Evolutionary conservation across 2,797 vertebrate genomes (phyloP).

Genomic region (Acrocephalus scirpaceus): DNA sequence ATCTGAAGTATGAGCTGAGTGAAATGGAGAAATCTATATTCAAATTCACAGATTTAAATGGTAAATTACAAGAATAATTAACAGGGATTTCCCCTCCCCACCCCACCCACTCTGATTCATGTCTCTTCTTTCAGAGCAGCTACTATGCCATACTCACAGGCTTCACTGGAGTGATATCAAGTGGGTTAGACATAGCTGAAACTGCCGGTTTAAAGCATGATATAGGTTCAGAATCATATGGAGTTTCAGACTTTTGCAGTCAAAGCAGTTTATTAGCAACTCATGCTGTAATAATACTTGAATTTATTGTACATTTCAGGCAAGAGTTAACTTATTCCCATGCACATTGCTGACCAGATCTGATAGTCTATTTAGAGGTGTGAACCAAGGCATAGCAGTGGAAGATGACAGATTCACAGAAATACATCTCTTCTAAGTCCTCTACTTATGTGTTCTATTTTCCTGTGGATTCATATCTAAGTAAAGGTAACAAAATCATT

Average conservation of each 20-base stretch:
- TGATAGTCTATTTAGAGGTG: neutral
- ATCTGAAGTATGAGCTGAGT: neutral
- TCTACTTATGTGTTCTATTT: neutral
- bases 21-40: neutral
- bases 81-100: rapidly evolving
- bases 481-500: neutral
- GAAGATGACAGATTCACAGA: neutral
- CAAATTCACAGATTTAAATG: neutral
- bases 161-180: neutral
- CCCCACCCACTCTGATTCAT: rapidly evolving
- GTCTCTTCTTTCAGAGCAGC: neutral
- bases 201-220: neutral
- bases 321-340: neutral
- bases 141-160: neutral
- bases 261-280: neutral
- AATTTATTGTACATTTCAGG: neutral
- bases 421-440: neutral
- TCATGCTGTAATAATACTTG: neutral
- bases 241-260: neutral
- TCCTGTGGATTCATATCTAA: neutral
- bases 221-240: neutral
- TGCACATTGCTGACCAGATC: neutral
- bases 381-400: neutral
- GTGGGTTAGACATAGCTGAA: neutral
- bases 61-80: neutral